A percentile compares a stretch with the other conserved stretches of the same genome.
phyloP scores from a whole-genome alignment of 2,113 vertebrate species.

The Todiramphus saurophagus region DNA sequence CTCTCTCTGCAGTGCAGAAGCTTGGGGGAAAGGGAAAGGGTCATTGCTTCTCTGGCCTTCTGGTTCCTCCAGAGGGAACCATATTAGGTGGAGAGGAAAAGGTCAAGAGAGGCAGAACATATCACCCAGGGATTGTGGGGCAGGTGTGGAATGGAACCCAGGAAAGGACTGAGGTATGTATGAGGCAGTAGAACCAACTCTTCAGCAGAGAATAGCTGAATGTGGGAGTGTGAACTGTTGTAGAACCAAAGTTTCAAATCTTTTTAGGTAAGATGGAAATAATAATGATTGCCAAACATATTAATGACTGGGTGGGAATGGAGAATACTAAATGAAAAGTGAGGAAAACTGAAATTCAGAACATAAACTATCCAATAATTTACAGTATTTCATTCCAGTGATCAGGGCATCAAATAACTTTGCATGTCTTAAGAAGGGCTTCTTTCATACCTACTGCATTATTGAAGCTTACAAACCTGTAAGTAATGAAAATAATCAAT shows the following conservation, averaged over 20 bases:
- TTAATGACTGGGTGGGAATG: background rate
- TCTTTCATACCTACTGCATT: background rate
- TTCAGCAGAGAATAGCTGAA: background rate
- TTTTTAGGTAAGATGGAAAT: background rate
- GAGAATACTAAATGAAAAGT: background rate
- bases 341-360: background rate
- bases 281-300: background rate
- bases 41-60: background rate
- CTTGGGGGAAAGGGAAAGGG: too few species aligned
- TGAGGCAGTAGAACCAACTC: background rate
- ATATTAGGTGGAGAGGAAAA: background rate
- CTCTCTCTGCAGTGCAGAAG: background rate
- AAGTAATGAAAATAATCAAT: background rate
- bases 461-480: background rate
- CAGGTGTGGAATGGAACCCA: background rate
- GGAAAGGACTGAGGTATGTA: background rate
- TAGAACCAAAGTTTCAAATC: background rate
- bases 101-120: accelerated
- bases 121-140: background rate
- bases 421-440: background rate
- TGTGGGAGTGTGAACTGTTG: background rate
- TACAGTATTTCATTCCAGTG: background rate
- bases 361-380: background rate
- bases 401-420: background rate
- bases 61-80: background rate